These are phyloP conservation scores for Porites lobata DNA, from an alignment of 92 coral and sea anemone genomes.

Conservation along the genomic window DNA sequence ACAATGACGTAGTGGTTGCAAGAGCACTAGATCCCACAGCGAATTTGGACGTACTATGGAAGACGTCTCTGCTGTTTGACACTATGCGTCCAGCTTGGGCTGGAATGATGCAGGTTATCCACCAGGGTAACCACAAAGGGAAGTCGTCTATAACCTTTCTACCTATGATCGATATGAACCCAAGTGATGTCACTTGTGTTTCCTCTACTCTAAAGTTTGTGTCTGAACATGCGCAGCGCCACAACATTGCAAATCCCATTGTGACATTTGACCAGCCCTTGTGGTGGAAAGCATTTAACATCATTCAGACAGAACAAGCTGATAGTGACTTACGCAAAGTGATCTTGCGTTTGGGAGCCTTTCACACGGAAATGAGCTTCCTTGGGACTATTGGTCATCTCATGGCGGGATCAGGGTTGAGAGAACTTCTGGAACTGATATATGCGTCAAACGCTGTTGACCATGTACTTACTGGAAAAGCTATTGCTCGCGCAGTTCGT, in stretches of 20 bases:
- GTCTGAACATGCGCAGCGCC: conserved; percentile 34
- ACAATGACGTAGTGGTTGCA: conserved; percentile 5
- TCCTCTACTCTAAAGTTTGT: conserved; percentile 45
- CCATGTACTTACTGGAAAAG: conserved; percentile 57
- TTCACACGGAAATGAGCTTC: neutral
- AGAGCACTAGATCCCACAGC: conserved; percentile 10
- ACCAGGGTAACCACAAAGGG: conserved; percentile 4
- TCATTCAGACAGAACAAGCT: too few relatives aligned
- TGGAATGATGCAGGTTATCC: conserved; percentile 1
- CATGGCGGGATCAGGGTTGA: conserved; percentile 61
- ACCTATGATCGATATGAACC: conserved; percentile 50
- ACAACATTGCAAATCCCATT: neutral
- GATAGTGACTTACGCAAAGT: too few relatives aligned
- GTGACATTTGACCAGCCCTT: too few relatives aligned
- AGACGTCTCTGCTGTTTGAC: conserved; percentile 14
- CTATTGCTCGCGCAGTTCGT: conserved; percentile 43
- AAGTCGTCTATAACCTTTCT: conserved; percentile 41
- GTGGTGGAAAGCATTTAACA: too few relatives aligned
- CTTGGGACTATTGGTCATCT: conserved; percentile 36
- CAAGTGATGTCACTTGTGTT: conserved; percentile 43
- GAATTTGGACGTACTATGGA: conserved; percentile 16
- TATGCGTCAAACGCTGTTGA: conserved; percentile 35
- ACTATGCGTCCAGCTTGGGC: conserved; percentile 38
- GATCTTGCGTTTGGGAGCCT: neutral
- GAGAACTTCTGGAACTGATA: conserved; percentile 41